Base-by-base conservation (phyloP, 2,888 invertebrate species). In the Latrodectus elegans region DNA sequence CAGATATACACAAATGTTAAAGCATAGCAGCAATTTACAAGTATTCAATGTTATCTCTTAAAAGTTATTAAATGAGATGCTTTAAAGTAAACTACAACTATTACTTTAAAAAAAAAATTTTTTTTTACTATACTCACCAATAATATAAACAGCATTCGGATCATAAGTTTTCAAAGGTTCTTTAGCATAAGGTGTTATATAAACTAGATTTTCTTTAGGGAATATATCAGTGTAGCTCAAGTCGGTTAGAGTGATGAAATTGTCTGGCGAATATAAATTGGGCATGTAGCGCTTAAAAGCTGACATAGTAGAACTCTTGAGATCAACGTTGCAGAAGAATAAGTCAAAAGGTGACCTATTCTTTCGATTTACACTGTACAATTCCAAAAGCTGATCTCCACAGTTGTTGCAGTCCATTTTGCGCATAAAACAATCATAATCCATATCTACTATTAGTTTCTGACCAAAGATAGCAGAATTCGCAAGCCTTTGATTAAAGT, bases 101-200 rank as follows among this genome's bases (percentile, higher is more conserved):
- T 15, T 4, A n/a, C n/a, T n/a, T n/a, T n/a, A n/a, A n/a, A n/a
- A n/a, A n/a, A n/a, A 38, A 38, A 38, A 17, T 10, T 1, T 14
- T 17, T 4, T 4, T 53, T 15, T 17, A 4, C 15, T 1, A 51
- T 17, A 77, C 79, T 74, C 70, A 88, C 97, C 98, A 91, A 98
- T 94, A 88, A 98, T 96, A 91, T 98, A 98, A 12, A 97, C 92
- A 90, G 95, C 95, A 92, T 97, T 95, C 90, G 94, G 94, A 93
- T 96, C 95, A 92, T 94, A 97, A 38, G 93, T 92, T 0, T 92
- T 92, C 90, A 98, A 91, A 91, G 95, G 95, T 80, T 95, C 94
- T 22, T 94, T 93, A 90, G 96, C 95, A 92, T 98, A 95, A 11
- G 98, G 97, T 14, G 97, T 96, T 67, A 98, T 93, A 92, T 98